A percentile compares a stretch with the other conserved stretches of the same genome.
Conservation (phyloP, 2,888 invertebrate genomes). For the Drosophila yooni region DNA sequence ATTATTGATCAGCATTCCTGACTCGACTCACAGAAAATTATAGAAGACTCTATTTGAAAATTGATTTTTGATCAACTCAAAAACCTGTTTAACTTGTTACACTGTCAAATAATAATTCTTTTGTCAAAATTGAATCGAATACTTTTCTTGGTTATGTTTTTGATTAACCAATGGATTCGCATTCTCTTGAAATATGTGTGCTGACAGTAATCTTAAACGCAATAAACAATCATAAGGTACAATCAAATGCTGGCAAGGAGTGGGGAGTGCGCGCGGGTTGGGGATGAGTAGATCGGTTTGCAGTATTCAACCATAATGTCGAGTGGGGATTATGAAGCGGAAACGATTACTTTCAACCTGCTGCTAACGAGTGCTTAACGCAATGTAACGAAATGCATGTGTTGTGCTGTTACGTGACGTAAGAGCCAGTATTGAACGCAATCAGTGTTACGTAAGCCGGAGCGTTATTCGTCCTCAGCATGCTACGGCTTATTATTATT, state of each 20-base stretch:
- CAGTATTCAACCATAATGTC: not conserved
- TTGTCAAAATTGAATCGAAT: not conserved
- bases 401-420: conserved; percentile 33
- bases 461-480: conserved; percentile 10
- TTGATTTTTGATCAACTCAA: too few relatives aligned
- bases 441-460: conserved; percentile 18
- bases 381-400: conserved; percentile 1
- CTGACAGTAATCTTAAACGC: not conserved
- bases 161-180: not conserved
- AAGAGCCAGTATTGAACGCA: not conserved
- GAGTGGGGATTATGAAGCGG: not conserved
- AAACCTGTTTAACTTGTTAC: not conserved
- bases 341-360: not conserved
- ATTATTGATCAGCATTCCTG: too few relatives aligned
- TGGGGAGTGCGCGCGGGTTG: not conserved
- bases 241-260: not conserved
- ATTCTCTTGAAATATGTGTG: not conserved
- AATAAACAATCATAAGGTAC: not conserved
- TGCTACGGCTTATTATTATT: conserved; percentile 16
- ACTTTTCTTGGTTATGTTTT: not conserved
- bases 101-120: not conserved
- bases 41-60: not conserved
- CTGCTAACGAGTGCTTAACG: not conserved
- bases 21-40: too few relatives aligned
- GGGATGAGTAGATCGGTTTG: not conserved